These are phyloP conservation scores for Lophotriccus pileatus DNA, from an alignment of 2,797 vertebrate species.

Conservation along the genomic window DNA sequence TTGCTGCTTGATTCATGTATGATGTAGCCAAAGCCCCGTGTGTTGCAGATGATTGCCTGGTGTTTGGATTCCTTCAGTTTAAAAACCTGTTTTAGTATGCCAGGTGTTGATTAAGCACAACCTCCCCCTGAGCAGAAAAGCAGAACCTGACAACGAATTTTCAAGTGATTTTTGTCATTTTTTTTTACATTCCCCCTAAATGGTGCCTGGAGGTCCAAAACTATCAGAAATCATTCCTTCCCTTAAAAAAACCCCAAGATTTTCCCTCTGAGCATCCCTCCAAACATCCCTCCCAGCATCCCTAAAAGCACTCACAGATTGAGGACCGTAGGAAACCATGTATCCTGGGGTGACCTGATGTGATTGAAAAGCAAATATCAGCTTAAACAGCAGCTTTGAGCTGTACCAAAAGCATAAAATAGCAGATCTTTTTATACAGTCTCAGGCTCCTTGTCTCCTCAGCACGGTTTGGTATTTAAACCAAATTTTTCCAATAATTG, in stretches of 20 bases:
- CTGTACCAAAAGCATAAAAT: not conserved
- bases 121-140: not conserved
- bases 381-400: not conserved
- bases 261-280: not conserved
- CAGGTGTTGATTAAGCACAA: not conserved
- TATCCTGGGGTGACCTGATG: not conserved
- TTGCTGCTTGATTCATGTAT: not conserved
- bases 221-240: not conserved
- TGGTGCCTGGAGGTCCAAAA: not conserved
- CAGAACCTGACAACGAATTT: not conserved
- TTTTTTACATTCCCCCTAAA: accelerated
- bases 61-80: not conserved
- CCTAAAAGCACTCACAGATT: not conserved
- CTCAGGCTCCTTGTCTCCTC: not conserved
- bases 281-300: not conserved
- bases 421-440: not conserved
- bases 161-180: not conserved
- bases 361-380: not conserved
- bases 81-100: not conserved
- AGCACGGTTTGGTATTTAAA: not conserved
- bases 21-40: not conserved
- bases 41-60: not conserved
- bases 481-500: not conserved
- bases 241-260: not conserved
- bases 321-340: accelerated